Percentiles rank a stretch among this genome's conserved stretches.
phyloP scores from a whole-genome alignment of 1,140 invertebrate genomes.

The Archivesica marissinica region DNA sequence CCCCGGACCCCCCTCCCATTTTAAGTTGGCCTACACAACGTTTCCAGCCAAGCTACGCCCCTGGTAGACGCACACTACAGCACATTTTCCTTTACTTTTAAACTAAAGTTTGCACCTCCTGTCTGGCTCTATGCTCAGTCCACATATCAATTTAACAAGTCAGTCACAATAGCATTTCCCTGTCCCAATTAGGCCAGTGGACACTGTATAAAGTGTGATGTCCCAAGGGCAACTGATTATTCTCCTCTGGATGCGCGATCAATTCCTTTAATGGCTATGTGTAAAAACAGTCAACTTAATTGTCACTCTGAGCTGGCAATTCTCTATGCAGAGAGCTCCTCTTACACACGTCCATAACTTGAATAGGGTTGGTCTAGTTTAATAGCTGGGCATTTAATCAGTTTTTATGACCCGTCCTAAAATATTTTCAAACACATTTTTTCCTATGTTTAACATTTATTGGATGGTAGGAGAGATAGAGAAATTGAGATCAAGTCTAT shows the following conservation, averaged over 20 bases:
- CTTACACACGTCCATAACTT: neutral
- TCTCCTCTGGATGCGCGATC: conserved; percentile 10
- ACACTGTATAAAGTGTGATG: conserved; percentile 8
- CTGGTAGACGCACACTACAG: no score
- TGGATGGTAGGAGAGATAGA: neutral
- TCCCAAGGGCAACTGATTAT: conserved; percentile 30
- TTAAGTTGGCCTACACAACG: no score
- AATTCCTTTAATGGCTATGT: conserved; percentile 29
- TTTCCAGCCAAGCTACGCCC: no score
- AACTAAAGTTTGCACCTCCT: no score
- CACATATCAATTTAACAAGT: no score
- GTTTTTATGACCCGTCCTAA: neutral
- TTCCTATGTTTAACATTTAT: neutral
- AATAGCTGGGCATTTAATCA: conserved; percentile 20
- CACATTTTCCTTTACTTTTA: no score
- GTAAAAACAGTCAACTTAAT: conserved; percentile 46
- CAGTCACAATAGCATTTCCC: neutral
- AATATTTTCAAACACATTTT: conserved; percentile 4
- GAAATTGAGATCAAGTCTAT: conserved; percentile 10
- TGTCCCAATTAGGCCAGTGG: conserved; percentile 34
- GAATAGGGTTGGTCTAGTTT: conserved; percentile 7
- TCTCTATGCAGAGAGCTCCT: neutral
- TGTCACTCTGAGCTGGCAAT: conserved; percentile 13
- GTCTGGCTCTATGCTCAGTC: no score
- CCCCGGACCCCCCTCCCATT: no score